Evolutionary conservation across 2,888 invertebrate genomes (phyloP), one percentile per base, ranked within the genome.

Genomic region (Drosophila algonquin): DNA sequence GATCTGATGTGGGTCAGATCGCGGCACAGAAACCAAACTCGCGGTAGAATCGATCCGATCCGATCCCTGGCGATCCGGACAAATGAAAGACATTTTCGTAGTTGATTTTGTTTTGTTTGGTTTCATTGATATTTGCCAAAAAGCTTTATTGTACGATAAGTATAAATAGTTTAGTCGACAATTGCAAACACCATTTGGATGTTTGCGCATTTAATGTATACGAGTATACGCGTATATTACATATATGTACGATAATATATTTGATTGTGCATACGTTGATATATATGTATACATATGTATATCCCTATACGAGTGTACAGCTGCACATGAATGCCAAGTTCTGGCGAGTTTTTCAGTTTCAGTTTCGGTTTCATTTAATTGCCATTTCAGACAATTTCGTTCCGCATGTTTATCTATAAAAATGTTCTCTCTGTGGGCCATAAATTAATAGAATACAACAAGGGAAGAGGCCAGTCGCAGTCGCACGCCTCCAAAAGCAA

Each of bases 351-450:
- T 63, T 58, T 63, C 44, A 69, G 73, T 70, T 81, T 73, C 75
- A 59, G 55, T 74, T 86, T 81, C 74, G 61, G 48, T 85, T 85
- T 86, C 83, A 65, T 80, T 88, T 85, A 85, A 80, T 86, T 86
- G 83, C 80, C 78, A 62, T 81, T 80, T 79, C 72, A 60, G 80
- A 79, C 72, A 72, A 69, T 79, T 87, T 73, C 58, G 67, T 83
- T 78, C 81, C 79, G 86, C 79, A 70, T 85, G 79, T 78, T 77
- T 77, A 77, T 77, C 79, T 77, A 83, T 78, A 80, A 76, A 73
- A 85, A 73, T 73, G 65, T 45, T 61, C 27, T 47, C 72, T 14
- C 46, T 50, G 46, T 51, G 27, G 48, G 69, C 69, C 69, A 68
- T 75, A 75, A 72, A 75, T 72, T 72, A 75, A 59, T 50, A 30